Percentiles rank a stretch among this genome's conserved stretches.
These are phyloP conservation scores for Chromis chromis DNA, from an alignment of 2,797 vertebrate species.

Conservation along the genomic window DNA sequence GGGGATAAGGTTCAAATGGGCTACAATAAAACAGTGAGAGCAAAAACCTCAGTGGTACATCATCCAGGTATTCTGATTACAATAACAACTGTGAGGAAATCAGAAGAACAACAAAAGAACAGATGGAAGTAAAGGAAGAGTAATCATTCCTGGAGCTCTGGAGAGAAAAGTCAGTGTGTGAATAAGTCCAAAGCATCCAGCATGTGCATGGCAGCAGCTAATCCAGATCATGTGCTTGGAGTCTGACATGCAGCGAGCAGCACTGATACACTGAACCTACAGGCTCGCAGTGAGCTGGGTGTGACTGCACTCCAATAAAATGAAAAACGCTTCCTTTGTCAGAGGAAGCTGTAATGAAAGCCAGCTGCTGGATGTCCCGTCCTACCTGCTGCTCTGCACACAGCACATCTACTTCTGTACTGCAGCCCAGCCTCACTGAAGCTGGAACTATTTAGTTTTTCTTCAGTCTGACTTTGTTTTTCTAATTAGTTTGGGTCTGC, in stretches of 20 bases:
- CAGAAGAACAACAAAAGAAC: background rate
- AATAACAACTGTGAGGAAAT: background rate
- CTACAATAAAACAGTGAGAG: no score
- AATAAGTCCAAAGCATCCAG: slow-evolving; percentile 5
- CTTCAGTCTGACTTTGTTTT: background rate
- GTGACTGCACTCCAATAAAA: slow-evolving; percentile 39
- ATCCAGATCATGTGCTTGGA: slow-evolving; percentile 72
- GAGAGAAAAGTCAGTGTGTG: slow-evolving; percentile 11
- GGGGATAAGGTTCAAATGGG: background rate
- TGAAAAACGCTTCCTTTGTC: slow-evolving; percentile 27
- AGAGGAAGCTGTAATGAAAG: slow-evolving; percentile 33
- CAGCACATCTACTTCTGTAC: background rate
- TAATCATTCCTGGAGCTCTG: no score
- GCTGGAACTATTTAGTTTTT: background rate
- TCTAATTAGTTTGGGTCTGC: background rate
- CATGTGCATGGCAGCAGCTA: slow-evolving; percentile 47
- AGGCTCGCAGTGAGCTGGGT: slow-evolving; percentile 24
- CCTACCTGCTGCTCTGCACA: slow-evolving; percentile 1
- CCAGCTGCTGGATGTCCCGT: slow-evolving; percentile 24
- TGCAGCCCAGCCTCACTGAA: background rate
- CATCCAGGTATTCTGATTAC: background rate
- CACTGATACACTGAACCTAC: slow-evolving; percentile 6
- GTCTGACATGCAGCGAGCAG: slow-evolving; percentile 24
- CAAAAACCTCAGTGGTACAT: no score
- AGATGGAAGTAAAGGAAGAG: background rate